phyloP scores from a whole-genome alignment of 2,797 vertebrate species.

The Delichon dasypus region DNA sequence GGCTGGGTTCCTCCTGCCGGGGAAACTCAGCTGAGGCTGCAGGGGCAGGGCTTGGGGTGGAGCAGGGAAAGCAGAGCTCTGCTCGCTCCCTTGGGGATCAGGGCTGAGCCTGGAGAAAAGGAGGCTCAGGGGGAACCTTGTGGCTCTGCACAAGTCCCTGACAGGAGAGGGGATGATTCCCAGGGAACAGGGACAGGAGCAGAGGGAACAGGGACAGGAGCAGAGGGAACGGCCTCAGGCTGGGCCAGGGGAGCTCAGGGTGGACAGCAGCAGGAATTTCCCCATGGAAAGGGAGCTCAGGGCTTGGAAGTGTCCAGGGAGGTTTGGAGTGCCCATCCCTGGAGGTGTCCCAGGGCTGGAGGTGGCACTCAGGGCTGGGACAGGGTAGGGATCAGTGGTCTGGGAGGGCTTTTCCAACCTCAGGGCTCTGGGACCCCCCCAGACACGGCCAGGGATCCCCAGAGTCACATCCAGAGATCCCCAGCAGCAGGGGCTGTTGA shows the following conservation, averaged over 20 bases:
- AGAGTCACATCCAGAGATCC: not conserved
- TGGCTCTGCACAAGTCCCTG: not conserved
- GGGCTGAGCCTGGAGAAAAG: not conserved
- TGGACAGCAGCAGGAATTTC: not conserved
- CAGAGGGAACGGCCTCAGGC: not conserved
- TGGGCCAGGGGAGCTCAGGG: not conserved
- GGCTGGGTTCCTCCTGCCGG: not conserved
- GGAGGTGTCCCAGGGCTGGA: not conserved
- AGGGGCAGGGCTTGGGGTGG: rapidly evolving
- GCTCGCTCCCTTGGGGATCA: rapidly evolving
- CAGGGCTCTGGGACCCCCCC: not conserved
- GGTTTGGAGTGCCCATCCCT: not conserved
- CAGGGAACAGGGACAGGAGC: not conserved
- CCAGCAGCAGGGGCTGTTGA: not conserved
- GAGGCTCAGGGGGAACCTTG: not conserved
- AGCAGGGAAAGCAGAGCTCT: not conserved
- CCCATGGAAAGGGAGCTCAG: not conserved
- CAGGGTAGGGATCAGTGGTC: not conserved
- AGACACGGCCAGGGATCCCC: not conserved
- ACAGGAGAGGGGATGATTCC: not conserved
- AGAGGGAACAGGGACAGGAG: not conserved
- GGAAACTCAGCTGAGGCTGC: rapidly evolving
- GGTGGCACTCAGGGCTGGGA: not conserved
- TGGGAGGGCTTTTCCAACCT: not conserved
- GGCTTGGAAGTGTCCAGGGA: not conserved